phyloP scores from a whole-genome alignment of 2,797 vertebrate species.

The Chaenodraco wilsoni region DNA sequence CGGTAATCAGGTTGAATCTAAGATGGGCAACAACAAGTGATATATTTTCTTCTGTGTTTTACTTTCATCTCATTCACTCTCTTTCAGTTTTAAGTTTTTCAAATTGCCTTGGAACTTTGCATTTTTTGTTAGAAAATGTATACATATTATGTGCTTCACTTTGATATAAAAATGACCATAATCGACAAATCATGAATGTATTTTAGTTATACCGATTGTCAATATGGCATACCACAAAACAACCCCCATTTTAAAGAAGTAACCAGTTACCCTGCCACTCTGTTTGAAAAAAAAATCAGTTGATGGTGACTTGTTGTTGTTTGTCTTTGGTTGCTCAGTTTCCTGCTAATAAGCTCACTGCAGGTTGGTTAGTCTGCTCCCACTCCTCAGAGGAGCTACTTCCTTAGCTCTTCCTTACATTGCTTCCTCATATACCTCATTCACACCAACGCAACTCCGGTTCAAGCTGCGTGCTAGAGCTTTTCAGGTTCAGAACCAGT shows the following conservation, averaged over 20 bases:
- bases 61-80: not conserved
- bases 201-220: not conserved
- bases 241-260: not conserved
- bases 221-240: not conserved
- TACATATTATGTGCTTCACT: not conserved
- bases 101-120: not conserved
- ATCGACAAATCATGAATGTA: not conserved
- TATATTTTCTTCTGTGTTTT: not conserved
- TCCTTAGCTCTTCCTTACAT: slow-evolving; percentile 1
- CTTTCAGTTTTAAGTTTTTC: slow-evolving; percentile 4
- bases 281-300: not conserved
- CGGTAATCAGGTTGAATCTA: not conserved
- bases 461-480: too few species aligned
- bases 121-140: not conserved
- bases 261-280: not conserved
- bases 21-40: not conserved
- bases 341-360: not conserved
- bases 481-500: too few species aligned
- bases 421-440: slow-evolving; percentile 8
- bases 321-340: not conserved
- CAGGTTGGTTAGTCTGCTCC: slow-evolving; percentile 15
- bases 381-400: slow-evolving; percentile 11
- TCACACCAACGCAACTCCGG: too few species aligned
- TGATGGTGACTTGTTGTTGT: not conserved
- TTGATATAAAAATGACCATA: not conserved